A percentile compares a stretch with the other conserved stretches of the same genome.
Conservation (phyloP, 2,797 vertebrate genomes). For the Acanthis flammea region DNA sequence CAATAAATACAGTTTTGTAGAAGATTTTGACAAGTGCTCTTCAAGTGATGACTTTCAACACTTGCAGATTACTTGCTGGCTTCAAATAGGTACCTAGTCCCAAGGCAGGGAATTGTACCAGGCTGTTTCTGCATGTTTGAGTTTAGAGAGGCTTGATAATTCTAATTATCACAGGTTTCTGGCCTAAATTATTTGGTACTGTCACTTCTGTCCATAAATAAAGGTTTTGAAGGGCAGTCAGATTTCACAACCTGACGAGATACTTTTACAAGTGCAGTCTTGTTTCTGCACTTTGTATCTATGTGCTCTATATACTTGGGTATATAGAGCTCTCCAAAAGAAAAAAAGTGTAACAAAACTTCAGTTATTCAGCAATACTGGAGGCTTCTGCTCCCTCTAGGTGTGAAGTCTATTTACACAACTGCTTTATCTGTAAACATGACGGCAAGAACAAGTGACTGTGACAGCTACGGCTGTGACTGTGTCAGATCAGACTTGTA, state of each 20-base stretch:
- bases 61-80: neutral
- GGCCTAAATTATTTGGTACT: neutral
- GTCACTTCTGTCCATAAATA: neutral
- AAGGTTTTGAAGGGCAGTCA: neutral
- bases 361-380: neutral
- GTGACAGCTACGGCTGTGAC: neutral
- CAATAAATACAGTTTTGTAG: neutral
- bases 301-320: neutral
- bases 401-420: neutral
- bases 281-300: neutral
- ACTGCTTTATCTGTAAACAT: neutral
- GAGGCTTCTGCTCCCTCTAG: neutral
- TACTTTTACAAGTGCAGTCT: neutral
- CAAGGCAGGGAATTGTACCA: neutral
- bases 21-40: neutral
- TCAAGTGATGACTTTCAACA: neutral
- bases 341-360: neutral
- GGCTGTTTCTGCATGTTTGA: neutral
- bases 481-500: neutral
- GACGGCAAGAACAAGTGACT: neutral
- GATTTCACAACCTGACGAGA: neutral
- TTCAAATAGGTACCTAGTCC: neutral
- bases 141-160: neutral
- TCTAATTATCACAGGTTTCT: neutral
- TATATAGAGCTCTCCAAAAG: neutral